These are phyloP conservation scores for Macropus fuliginosus DNA, from an alignment of 2,797 vertebrate genomes.

Conservation along the genomic window DNA sequence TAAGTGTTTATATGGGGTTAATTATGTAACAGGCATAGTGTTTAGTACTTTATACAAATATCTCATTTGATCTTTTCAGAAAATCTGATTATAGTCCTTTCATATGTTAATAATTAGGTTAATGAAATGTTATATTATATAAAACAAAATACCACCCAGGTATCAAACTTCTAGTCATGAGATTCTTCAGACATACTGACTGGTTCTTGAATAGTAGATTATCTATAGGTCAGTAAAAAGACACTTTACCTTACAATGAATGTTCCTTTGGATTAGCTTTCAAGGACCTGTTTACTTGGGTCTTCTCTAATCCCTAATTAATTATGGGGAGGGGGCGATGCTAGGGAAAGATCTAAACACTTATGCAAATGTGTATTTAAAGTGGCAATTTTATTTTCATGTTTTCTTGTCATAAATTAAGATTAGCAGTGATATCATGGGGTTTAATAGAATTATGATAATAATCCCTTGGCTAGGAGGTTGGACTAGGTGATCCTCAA, in stretches of 20 bases:
- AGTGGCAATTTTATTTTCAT: not conserved
- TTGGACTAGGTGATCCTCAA: not conserved
- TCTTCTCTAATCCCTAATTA: not conserved
- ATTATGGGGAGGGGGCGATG: fast-evolving
- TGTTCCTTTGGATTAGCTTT: not conserved
- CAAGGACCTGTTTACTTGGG: not conserved
- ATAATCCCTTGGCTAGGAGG: not conserved
- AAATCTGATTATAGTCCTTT: not conserved
- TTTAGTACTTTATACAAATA: not conserved
- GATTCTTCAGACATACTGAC: not conserved
- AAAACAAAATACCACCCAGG: not conserved
- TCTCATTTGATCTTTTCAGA: not conserved
- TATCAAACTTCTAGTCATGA: not conserved
- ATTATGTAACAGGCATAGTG: not conserved
- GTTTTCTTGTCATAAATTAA: not conserved
- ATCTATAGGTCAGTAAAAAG: not conserved
- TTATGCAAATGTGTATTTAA: not conserved
- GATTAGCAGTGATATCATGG: not conserved
- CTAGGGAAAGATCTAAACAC: not conserved
- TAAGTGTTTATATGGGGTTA: not conserved
- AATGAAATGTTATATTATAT: not conserved
- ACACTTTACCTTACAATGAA: not conserved
- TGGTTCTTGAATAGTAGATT: not conserved
- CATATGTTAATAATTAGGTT: not conserved
- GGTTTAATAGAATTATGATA: not conserved